Evolutionary conservation across 2,113 vertebrate species (phyloP).

Genomic region (Verasper variegatus): DNA sequence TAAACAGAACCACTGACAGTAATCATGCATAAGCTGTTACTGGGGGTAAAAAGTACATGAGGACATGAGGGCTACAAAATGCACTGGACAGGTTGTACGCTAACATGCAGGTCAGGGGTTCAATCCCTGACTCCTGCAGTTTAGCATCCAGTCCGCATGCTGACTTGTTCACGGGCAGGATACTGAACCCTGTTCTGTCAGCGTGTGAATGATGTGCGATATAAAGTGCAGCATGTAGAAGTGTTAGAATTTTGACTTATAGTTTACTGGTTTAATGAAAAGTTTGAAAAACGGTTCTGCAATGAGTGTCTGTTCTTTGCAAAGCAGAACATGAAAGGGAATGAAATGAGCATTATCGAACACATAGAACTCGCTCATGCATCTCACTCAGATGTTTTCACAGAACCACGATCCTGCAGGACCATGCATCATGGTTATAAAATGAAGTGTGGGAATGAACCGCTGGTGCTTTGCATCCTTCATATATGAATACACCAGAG

Average conservation of each 20-base stretch:
- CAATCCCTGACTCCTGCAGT: no score
- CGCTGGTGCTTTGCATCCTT: conserved; percentile 32
- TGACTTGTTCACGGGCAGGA: no score
- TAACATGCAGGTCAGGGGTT: neutral
- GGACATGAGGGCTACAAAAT: no score
- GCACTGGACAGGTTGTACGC: no score
- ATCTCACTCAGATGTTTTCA: neutral
- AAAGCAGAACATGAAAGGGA: neutral
- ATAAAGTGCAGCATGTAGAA: no score
- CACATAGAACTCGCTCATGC: neutral
- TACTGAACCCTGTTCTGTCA: no score
- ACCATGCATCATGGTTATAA: neutral
- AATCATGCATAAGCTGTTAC: neutral
- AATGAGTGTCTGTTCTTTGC: neutral
- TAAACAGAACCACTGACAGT: neutral
- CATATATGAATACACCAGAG: conserved; percentile 28
- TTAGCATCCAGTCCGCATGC: no score
- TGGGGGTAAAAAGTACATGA: neutral
- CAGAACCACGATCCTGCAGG: neutral
- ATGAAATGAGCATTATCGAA: neutral
- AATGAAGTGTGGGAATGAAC: conserved; percentile 41
- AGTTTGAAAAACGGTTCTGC: neutral
- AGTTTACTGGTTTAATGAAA: no score
- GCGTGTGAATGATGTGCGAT: no score
- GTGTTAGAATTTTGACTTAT: no score